Evolutionary conservation across 2,797 vertebrate genomes (phyloP).

Genomic region (Acipenser oxyrinchus): DNA sequence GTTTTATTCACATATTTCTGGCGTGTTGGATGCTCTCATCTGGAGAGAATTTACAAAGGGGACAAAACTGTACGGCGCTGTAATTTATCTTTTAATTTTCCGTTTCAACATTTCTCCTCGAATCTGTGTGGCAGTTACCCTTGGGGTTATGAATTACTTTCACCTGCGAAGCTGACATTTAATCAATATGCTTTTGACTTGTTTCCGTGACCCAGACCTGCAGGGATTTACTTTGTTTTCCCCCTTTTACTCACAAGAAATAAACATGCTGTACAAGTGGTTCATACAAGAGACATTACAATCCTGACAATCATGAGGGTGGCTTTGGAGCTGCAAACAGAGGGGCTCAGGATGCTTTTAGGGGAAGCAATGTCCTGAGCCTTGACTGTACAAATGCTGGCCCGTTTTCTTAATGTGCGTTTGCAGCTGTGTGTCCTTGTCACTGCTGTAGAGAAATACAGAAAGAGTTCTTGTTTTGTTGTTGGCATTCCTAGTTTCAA

Average conservation of each 20-base stretch:
- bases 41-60: background rate
- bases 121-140: conserved; percentile 43
- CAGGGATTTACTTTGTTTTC: conserved; percentile 55
- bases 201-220: conserved; percentile 68
- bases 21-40: no score
- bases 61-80: background rate
- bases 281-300: background rate
- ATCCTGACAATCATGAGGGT: background rate
- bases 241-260: conserved; percentile 28
- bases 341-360: background rate
- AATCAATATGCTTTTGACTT: conserved; percentile 83
- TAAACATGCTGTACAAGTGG: background rate
- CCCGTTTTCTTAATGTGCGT: no score
- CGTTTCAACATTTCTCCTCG: conserved; percentile 39
- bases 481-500: no score
- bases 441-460: no score
- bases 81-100: conserved; percentile 42
- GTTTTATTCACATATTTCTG: no score
- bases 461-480: no score
- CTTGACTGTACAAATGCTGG: background rate
- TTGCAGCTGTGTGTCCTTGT: no score
- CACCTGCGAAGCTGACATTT: conserved; percentile 81
- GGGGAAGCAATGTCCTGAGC: background rate
- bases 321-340: background rate
- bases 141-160: conserved; percentile 77